A percentile compares a stretch with the other conserved stretches of the same genome.
Evolutionary conservation across 1,140 invertebrate genomes (phyloP).

Genomic region (Calephelis virginiensis): DNA sequence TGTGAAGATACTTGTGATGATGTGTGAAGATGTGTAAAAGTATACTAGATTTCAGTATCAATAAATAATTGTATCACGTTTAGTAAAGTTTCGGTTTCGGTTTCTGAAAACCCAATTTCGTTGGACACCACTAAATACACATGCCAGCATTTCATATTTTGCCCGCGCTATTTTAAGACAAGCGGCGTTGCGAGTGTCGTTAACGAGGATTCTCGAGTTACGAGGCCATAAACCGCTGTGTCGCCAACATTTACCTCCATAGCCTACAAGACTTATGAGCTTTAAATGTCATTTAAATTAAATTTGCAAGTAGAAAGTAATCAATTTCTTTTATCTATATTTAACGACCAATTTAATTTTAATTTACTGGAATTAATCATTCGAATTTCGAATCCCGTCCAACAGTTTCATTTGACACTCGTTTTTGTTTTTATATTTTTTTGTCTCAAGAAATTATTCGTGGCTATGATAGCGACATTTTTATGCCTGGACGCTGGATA

Average conservation of each 20-base stretch:
- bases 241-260: conserved; percentile 41
- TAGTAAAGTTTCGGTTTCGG: neutral
- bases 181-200: conserved; percentile 41
- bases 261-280: conserved; percentile 38
- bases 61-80: too few species aligned
- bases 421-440: too few species aligned
- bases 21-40: too few species aligned
- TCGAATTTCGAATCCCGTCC: too few species aligned
- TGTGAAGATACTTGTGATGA: too few species aligned
- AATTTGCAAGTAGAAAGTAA: conserved; percentile 34
- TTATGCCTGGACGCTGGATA: too few species aligned
- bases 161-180: conserved; percentile 53
- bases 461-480: too few species aligned
- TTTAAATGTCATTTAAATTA: conserved; percentile 54
- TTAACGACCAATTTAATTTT: conserved; percentile 14
- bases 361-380: neutral
- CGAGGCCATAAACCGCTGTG: conserved; percentile 50
- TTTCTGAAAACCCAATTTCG: neutral
- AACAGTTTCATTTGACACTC: too few species aligned
- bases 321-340: conserved; percentile 26
- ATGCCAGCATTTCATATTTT: conserved; percentile 41
- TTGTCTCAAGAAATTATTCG: too few species aligned
- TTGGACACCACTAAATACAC: neutral
- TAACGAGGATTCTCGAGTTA: conserved; percentile 53
- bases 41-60: too few species aligned